Conservation (phyloP, 2,113 vertebrate genomes). For the Scolopax mira region DNA sequence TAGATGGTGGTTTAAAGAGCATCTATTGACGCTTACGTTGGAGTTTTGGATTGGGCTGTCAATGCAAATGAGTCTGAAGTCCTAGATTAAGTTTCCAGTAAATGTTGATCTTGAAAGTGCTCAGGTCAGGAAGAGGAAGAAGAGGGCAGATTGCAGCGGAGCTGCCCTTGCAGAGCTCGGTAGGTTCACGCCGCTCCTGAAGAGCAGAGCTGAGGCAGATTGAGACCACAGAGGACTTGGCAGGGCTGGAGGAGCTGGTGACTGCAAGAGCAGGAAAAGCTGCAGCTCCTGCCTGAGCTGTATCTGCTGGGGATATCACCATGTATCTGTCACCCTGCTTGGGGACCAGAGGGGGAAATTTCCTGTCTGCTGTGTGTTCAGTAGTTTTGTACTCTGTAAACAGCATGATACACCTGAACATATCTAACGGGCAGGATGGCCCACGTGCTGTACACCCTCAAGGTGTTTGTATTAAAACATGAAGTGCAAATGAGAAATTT, state of each 20-base stretch:
- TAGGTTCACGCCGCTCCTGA: neutral
- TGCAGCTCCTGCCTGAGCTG: neutral
- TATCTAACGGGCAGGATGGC: neutral
- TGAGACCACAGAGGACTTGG: neutral
- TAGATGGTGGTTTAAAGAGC: neutral
- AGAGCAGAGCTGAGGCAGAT: neutral
- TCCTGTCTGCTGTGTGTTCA: neutral
- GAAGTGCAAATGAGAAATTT: neutral
- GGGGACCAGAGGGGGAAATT: neutral
- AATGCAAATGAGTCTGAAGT: neutral
- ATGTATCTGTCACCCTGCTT: neutral
- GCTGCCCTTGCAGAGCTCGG: neutral
- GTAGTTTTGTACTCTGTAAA: neutral
- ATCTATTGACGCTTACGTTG: accelerated
- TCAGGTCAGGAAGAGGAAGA: slow-evolving; percentile 12
- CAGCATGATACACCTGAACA: neutral
- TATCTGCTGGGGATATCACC: neutral
- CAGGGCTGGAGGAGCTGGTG: neutral
- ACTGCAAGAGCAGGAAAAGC: neutral
- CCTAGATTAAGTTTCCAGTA: neutral
- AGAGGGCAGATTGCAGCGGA: neutral
- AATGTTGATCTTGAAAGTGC: neutral
- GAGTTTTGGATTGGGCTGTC: neutral
- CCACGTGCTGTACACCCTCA: neutral
- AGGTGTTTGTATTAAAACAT: neutral